Base-by-base conservation (phyloP, 2,113 vertebrate species). In the Pseudonaja textilis region DNA sequence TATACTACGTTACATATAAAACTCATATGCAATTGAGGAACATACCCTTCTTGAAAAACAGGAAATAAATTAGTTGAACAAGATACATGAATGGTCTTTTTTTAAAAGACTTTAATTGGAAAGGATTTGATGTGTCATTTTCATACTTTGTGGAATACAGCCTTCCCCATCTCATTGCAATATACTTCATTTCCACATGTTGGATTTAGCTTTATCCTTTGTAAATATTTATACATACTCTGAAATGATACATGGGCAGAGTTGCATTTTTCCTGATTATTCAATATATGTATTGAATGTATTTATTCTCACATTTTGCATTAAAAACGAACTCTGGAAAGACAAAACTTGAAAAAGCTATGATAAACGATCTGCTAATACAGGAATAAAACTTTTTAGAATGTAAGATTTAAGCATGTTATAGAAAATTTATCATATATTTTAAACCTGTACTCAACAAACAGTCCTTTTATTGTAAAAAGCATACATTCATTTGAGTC, bases 201-300 rank as follows among this genome's bases (percentile, higher is more conserved):
- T 97, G 96, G 96, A 97, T 97, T 97, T 97, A 97, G 97, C 92
- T 96, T 92, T 92, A 94, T 96, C 96, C 96, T 97, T 96, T 97
- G 93, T 97, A 98, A 98, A 97, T 98, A 97, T 98, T 97, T 97
- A 97, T 97, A 95, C 95, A 96, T 96, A 97, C 97, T 97, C 98
- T 94, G 93, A 96, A 97, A 96, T 96, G 97, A 97, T 97, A 96
- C 96, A 97, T 96, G 96, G 95, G 95, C 93, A 97, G 94, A 96
- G 92, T 96, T 96, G 94, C 95, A 97, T 97, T 97, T 97, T 96
- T 95, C 93, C 94, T 94, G 94, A 96, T 98, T 97, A 97, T 95
- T 97, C 97, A 89, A 34, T 69, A 69, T 34, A 69, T 69, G 14
- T 34, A 69, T 16, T 64, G 29, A 69, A 69, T 69, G 64, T 81